Conservation (phyloP, 2,113 vertebrate genomes). For the Daubentonia madagascariensis region DNA sequence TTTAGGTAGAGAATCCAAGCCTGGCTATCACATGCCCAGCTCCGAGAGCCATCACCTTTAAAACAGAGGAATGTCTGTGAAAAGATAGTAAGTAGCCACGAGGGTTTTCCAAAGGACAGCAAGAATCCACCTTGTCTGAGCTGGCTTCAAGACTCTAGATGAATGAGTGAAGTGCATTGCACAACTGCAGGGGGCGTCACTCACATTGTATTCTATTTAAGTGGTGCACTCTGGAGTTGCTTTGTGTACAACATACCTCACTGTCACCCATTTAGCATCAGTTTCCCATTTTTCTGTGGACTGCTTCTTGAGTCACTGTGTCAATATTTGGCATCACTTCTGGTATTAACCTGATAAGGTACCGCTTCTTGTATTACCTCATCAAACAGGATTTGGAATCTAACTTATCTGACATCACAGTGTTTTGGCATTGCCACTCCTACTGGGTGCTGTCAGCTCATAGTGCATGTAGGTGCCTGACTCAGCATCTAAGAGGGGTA, state of each 20-base stretch:
- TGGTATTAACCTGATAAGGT: background rate
- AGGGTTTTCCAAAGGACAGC: background rate
- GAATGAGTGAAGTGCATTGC: background rate
- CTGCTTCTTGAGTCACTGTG: background rate
- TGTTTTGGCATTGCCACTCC: background rate
- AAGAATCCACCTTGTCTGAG: background rate
- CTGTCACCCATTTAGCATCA: background rate
- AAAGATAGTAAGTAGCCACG: background rate
- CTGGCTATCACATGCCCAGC: background rate
- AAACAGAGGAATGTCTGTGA: background rate
- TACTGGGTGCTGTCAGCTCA: accelerated
- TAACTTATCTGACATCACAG: background rate
- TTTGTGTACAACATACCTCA: background rate
- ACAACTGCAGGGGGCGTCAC: accelerated
- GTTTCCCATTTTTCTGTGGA: background rate
- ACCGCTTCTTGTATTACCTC: background rate
- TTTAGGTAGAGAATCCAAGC: background rate
- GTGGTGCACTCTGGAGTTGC: background rate
- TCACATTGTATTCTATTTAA: background rate
- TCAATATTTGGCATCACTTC: background rate
- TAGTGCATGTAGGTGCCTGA: background rate
- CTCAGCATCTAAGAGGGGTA: background rate
- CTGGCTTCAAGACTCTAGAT: background rate
- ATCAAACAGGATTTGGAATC: background rate
- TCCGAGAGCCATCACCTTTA: background rate